A percentile compares a stretch with the other conserved stretches of the same genome.
phyloP scores from a whole-genome alignment of 2,113 vertebrate species.

The Phodopus roborovskii region DNA sequence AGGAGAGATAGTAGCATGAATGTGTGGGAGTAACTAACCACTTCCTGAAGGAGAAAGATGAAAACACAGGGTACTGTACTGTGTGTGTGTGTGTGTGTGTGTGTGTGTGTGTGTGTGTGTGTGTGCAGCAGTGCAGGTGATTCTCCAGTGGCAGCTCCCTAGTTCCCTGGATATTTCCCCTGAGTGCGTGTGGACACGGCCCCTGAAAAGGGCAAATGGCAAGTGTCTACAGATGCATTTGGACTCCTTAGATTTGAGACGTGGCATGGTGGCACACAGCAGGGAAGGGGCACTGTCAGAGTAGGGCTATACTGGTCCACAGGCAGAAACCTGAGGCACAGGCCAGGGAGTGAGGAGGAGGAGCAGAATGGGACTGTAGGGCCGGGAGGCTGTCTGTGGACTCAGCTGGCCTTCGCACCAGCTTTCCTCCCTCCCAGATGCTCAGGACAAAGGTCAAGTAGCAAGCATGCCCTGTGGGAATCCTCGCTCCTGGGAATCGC shows the following conservation, averaged over 20 bases:
- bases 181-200: neutral
- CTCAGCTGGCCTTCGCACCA: accelerated
- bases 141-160: neutral
- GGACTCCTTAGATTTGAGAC: neutral
- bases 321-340: neutral
- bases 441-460: neutral
- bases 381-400: neutral
- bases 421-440: neutral
- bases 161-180: neutral
- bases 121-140: neutral
- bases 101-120: neutral
- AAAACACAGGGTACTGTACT: neutral
- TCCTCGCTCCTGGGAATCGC: neutral
- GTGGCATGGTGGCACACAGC: neutral
- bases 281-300: neutral
- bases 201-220: neutral
- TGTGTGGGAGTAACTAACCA: neutral
- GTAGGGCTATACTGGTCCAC: neutral
- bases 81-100: neutral
- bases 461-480: neutral
- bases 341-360: neutral
- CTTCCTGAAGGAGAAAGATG: neutral
- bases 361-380: neutral
- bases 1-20: neutral
- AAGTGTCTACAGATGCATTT: neutral